These are phyloP conservation scores for Vanacampus margaritifer DNA, from an alignment of 2,113 vertebrate species.

Conservation along the genomic window DNA sequence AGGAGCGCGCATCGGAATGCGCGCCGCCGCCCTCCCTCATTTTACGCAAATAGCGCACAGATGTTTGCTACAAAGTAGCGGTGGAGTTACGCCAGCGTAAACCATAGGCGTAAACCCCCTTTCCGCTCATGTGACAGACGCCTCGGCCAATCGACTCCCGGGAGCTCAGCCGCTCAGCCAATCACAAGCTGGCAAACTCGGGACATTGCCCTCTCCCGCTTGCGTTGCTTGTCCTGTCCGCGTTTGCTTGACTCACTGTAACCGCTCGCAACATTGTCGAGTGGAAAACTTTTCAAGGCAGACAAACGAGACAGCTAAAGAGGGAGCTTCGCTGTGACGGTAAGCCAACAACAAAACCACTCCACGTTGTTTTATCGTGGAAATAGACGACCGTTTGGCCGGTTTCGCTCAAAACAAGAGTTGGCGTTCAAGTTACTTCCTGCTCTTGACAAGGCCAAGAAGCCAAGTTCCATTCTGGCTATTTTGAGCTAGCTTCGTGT, in stretches of 20 bases:
- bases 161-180: constrained; percentile 32
- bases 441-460: constrained; percentile 67
- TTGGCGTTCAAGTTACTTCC: constrained; percentile 73
- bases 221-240: constrained; percentile 14
- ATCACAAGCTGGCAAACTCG: constrained; percentile 67
- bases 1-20: constrained; percentile 53
- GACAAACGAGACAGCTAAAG: constrained; percentile 13
- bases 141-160: constrained; percentile 45
- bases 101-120: constrained; percentile 34
- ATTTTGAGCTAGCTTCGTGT: constrained; percentile 25
- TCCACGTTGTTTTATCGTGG: not conserved
- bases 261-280: constrained; percentile 50
- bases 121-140: constrained; percentile 51
- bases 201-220: constrained; percentile 10
- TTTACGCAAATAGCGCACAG: constrained; percentile 56
- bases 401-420: constrained; percentile 29
- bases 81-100: constrained; percentile 64
- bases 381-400: not conserved
- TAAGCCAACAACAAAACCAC: constrained; percentile 23
- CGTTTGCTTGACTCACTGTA: constrained; percentile 17
- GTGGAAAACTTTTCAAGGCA: constrained; percentile 35
- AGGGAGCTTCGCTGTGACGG: constrained; percentile 32
- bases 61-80: constrained; percentile 64
- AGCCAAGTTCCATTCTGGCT: constrained; percentile 44
- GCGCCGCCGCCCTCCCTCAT: constrained; percentile 38